Evolutionary conservation across 2,888 invertebrate species (phyloP).

Genomic region (Cacoxenus indagator): DNA sequence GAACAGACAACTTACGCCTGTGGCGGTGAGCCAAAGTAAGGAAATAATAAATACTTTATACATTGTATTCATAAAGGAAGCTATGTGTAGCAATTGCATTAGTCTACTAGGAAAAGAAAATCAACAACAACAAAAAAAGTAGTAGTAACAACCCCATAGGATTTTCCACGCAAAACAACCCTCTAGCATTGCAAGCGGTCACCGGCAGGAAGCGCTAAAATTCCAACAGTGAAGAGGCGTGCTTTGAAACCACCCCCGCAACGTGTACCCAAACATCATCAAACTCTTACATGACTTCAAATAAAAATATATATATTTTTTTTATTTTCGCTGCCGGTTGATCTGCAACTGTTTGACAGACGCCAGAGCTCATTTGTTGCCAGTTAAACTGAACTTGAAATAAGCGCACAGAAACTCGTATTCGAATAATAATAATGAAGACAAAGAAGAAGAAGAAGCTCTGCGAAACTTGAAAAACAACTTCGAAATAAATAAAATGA

Average conservation of each 20-base stretch:
- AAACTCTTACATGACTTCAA: not conserved
- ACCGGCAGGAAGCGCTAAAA: not conserved
- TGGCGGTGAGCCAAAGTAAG: not conserved
- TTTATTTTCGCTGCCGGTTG: not conserved
- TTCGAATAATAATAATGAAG: constrained; percentile 30
- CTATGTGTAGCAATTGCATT: too few relatives aligned
- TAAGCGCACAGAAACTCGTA: constrained; percentile 46
- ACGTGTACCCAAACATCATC: constrained; percentile 15
- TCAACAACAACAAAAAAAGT: not conserved
- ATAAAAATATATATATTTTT: not conserved
- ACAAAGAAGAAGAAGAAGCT: not conserved
- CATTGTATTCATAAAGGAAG: too few relatives aligned
- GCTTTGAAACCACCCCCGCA: constrained; percentile 42
- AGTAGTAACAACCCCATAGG: constrained; percentile 10
- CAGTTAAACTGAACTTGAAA: not conserved
- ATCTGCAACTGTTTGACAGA: not conserved
- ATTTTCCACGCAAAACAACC: constrained; percentile 1
- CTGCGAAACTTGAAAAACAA: constrained; percentile 52
- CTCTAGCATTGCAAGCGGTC: not conserved
- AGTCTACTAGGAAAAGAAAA: constrained; percentile 7
- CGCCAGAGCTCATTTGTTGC: constrained; percentile 8
- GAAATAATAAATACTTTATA: constrained; percentile 34
- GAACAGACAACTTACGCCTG: not conserved
- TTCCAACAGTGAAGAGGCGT: not conserved
- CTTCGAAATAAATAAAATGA: constrained; percentile 34